Evolutionary conservation across 2,888 invertebrate genomes (phyloP).

Genomic region (Villa cingulata): DNA sequence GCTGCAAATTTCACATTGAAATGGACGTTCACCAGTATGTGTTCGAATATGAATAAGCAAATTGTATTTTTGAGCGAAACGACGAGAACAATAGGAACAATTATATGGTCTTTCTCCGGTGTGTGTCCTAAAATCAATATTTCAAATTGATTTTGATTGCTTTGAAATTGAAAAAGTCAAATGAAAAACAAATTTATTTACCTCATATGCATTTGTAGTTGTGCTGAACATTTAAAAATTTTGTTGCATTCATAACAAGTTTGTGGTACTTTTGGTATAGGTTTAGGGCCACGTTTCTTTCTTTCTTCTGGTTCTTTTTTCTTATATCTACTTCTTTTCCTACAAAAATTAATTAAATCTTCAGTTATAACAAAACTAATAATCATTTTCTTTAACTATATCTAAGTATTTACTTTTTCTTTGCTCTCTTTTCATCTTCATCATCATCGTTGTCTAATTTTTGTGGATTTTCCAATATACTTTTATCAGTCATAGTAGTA

Average conservation of each 20-base stretch:
- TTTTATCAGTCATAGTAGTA: conserved; percentile 43
- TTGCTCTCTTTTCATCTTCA: conserved; percentile 19
- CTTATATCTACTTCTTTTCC: conserved; percentile 38
- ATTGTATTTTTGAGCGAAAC: conserved; percentile 49
- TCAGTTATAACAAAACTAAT: neutral
- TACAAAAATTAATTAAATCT: conserved; percentile 3
- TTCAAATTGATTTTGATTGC: no score
- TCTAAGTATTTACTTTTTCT: conserved; percentile 15
- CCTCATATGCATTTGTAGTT: conserved; percentile 47
- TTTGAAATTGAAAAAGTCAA: neutral
- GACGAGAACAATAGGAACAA: conserved; percentile 43
- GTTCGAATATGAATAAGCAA: conserved; percentile 44
- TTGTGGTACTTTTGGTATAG: conserved; percentile 43
- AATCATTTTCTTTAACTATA: no score
- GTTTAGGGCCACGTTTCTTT: conserved; percentile 46
- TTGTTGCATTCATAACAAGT: conserved; percentile 46
- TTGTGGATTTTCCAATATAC: conserved; percentile 9
- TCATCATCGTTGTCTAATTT: conserved; percentile 17
- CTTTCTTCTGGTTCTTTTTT: conserved; percentile 44
- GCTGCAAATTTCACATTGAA: conserved; percentile 49
- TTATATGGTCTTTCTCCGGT: conserved; percentile 46
- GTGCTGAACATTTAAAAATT: conserved; percentile 46
- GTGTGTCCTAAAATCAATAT: conserved; percentile 42
- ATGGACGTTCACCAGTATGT: conserved; percentile 46
- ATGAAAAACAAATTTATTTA: no score